Evolutionary conservation across 2,113 vertebrate genomes (phyloP).

Genomic region (Myotis davidii): DNA sequence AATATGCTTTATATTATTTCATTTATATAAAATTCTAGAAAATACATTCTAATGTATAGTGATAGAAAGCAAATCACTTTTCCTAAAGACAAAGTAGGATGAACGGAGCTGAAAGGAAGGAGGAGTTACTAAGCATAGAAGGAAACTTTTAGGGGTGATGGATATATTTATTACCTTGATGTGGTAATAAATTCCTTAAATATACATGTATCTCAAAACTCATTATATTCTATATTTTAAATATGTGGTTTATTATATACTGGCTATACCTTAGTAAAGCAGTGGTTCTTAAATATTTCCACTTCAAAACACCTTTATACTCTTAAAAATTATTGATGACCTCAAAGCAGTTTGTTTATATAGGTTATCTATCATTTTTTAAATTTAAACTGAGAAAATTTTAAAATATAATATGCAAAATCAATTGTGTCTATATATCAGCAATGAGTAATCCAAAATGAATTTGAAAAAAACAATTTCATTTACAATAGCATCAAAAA

Average conservation of each 20-base stretch:
- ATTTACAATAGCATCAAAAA: not conserved
- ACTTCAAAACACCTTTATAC: not conserved
- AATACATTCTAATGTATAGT: not conserved
- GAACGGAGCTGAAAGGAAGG: not conserved
- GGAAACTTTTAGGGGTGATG: not conserved
- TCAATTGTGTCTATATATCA: constrained; percentile 1
- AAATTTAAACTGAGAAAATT: not conserved
- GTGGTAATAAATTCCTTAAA: not conserved
- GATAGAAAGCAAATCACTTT: not conserved
- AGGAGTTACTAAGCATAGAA: not conserved
- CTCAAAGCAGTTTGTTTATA: not conserved
- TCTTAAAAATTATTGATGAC: not conserved
- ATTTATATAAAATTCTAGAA: not conserved
- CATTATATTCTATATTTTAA: not conserved
- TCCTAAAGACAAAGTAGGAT: not conserved
- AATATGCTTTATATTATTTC: not conserved
- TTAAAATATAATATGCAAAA: not conserved
- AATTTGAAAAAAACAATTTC: not conserved
- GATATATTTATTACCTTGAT: not conserved
- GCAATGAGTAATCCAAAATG: constrained; percentile 20
- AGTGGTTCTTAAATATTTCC: constrained; percentile 5
- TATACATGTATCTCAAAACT: not conserved
- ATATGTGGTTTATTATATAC: not conserved
- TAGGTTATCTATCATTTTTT: not conserved
- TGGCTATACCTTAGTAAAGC: not conserved